Evolutionary conservation across 2,888 invertebrate species (phyloP).

Genomic region (Cheilosia urbana): DNA sequence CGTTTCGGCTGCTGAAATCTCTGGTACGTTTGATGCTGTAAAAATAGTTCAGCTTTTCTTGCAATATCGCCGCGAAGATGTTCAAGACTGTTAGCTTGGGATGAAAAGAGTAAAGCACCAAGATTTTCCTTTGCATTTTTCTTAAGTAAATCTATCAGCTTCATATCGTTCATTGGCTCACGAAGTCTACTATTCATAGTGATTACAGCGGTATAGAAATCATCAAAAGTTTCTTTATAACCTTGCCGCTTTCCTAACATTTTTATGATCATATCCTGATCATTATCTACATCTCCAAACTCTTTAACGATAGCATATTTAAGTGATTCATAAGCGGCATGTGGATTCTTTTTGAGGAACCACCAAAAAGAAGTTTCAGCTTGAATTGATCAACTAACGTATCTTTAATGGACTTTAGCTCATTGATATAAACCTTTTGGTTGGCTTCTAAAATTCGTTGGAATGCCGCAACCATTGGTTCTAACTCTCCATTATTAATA

Average conservation of each 20-base stretch:
- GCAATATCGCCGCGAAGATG: not conserved
- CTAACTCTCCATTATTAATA: too few relatives aligned
- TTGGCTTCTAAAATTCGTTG: too few relatives aligned
- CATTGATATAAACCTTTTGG: too few relatives aligned
- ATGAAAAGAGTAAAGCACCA: not conserved
- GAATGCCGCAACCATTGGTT: too few relatives aligned
- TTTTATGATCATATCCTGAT: conserved; percentile 41
- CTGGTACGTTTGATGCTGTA: too few relatives aligned
- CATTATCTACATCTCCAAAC: conserved; percentile 43
- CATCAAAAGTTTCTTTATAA: conserved; percentile 48
- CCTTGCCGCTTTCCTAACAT: conserved; percentile 42
- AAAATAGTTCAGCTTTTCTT: too few relatives aligned
- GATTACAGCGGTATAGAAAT: conserved; percentile 6
- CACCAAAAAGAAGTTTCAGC: not conserved
- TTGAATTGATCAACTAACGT: too few relatives aligned
- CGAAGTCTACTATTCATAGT: conserved; percentile 18
- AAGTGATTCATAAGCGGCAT: conserved; percentile 8
- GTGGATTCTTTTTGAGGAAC: conserved; percentile 18
- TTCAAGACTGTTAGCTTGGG: not conserved
- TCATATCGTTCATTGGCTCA: not conserved
- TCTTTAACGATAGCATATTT: conserved; percentile 35
- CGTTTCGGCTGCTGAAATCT: too few relatives aligned
- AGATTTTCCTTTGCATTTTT: not conserved
- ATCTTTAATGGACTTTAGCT: too few relatives aligned
- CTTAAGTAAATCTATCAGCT: not conserved